A percentile compares a stretch with the other conserved stretches of the same genome.
These are phyloP conservation scores for Lysandra bellargus DNA, from an alignment of 2,888 invertebrate genomes.

Conservation along the genomic window DNA sequence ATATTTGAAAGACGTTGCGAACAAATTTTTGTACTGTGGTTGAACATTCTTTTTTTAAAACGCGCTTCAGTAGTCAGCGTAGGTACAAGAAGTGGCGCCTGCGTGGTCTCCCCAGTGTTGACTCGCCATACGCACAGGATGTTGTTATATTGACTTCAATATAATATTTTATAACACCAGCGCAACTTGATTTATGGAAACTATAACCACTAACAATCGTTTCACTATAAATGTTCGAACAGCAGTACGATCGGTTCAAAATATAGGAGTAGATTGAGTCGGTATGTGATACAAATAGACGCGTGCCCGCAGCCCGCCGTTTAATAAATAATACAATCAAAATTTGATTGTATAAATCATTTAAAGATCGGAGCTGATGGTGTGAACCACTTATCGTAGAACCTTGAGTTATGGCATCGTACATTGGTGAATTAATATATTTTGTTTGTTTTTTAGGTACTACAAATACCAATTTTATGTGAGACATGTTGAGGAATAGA, in stretches of 20 bases:
- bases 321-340: background rate
- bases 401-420: background rate
- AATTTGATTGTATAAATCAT: no score
- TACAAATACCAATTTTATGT: no score
- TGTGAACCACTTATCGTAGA: background rate
- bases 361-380: background rate
- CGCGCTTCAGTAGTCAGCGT: background rate
- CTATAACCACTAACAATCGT: background rate
- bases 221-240: background rate
- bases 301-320: background rate
- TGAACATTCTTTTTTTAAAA: background rate
- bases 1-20: background rate
- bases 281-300: background rate
- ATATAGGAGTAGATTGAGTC: background rate
- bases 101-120: background rate
- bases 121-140: background rate
- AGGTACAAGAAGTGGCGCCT: background rate
- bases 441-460: background rate
- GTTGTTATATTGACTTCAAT: background rate
- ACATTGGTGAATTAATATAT: background rate
- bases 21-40: background rate
- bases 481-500: no score
- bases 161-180: background rate
- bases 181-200: background rate
- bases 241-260: background rate